Conservation (phyloP, 2,888 invertebrate species). For the Vandiemenella viatica region DNA sequence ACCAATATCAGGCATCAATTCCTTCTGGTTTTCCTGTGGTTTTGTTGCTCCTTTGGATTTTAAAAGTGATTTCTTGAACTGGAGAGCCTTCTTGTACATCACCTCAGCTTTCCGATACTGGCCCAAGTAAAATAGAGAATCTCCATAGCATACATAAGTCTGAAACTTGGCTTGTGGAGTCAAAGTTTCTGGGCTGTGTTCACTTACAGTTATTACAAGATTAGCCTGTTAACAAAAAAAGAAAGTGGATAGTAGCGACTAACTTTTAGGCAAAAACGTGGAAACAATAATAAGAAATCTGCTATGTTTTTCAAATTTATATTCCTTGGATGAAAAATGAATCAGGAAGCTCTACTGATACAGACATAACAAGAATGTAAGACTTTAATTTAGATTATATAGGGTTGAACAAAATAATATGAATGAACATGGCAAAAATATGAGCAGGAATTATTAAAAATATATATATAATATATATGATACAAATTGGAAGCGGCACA, state of each 20-base stretch:
- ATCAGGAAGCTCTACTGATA: no score
- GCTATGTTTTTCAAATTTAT: not conserved
- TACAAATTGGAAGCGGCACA: no score
- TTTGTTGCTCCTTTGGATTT: slow-evolving; percentile 35
- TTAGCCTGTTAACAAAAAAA: slow-evolving; percentile 38
- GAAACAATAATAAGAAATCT: not conserved
- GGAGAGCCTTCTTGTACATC: slow-evolving; percentile 46
- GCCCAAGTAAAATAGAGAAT: slow-evolving; percentile 47
- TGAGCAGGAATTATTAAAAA: no score
- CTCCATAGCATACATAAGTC: slow-evolving; percentile 50
- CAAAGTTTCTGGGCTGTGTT: slow-evolving; percentile 46
- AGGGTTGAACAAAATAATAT: no score
- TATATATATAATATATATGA: no score
- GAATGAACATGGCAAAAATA: no score
- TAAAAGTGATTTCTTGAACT: slow-evolving; percentile 44
- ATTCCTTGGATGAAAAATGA: not conserved
- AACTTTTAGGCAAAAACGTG: no score
- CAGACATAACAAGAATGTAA: no score
- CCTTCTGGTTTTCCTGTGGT: slow-evolving; percentile 33
- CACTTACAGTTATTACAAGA: slow-evolving; percentile 44
- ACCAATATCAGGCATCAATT: slow-evolving; percentile 38
- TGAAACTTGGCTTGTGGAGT: slow-evolving; percentile 48
- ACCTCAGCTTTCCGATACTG: slow-evolving; percentile 54
- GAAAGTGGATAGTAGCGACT: no score
- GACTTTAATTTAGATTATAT: no score